Evolutionary conservation across 2,888 invertebrate genomes (phyloP).

Genomic region (Bhutanitis thaidina): DNA sequence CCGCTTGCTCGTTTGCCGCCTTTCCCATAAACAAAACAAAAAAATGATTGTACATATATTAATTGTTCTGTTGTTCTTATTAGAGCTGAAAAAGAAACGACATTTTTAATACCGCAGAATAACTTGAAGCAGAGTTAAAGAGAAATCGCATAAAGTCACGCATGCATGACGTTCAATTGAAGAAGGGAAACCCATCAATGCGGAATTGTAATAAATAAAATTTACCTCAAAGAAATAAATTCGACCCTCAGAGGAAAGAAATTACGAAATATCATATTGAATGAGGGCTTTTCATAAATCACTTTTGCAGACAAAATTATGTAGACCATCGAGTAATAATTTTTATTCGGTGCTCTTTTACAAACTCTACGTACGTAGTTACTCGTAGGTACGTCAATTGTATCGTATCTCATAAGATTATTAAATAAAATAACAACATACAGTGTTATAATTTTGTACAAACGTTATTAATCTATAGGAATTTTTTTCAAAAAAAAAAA

Average conservation of each 20-base stretch:
- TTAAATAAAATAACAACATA: too few species aligned
- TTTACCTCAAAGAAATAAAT: conserved; percentile 3
- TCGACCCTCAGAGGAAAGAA: conserved; percentile 2
- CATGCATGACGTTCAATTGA: conserved; percentile 4
- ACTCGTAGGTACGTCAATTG: too few species aligned
- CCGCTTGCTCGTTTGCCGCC: too few species aligned
- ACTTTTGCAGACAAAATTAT: neutral
- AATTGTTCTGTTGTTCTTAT: too few species aligned
- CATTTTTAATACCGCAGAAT: neutral
- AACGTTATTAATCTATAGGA: too few species aligned
- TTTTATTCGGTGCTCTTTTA: too few species aligned
- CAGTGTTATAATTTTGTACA: too few species aligned
- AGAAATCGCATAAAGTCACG: neutral
- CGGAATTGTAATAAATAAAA: conserved; percentile 15
- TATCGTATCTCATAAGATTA: too few species aligned
- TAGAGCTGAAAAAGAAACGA: neutral
- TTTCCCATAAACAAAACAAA: too few species aligned
- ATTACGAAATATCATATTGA: conserved; percentile 5
- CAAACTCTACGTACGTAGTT: too few species aligned
- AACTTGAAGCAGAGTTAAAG: neutral
- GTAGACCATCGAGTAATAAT: neutral
- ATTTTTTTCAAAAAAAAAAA: too few species aligned
- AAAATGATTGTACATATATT: too few species aligned
- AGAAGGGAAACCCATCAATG: neutral
- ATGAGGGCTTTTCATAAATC: conserved; percentile 10